Conservation (phyloP, 2,797 vertebrate species). For the Platyrinchus mystaceus region DNA sequence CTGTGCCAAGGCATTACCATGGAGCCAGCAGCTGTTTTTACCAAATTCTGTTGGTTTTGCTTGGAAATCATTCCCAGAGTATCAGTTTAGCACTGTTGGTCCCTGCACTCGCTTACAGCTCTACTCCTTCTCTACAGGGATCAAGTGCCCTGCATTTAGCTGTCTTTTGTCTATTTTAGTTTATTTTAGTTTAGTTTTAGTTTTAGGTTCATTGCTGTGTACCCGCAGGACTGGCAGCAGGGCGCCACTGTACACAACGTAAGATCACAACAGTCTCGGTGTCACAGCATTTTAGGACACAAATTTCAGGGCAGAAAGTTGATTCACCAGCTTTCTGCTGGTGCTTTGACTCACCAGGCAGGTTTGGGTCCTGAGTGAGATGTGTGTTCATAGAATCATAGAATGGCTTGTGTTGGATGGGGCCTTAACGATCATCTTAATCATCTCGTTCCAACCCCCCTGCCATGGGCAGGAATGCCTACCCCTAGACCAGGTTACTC, state of each 20-base stretch:
- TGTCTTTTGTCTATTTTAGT: neutral
- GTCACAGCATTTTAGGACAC: neutral
- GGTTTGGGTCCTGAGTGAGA: neutral
- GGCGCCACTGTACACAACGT: rapidly evolving
- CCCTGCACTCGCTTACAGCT: neutral
- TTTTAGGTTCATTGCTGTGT: neutral
- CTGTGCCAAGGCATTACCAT: neutral
- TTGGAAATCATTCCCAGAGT: neutral
- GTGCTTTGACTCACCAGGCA: neutral
- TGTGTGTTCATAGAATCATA: rapidly evolving
- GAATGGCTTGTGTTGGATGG: neutral
- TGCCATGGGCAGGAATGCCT: neutral
- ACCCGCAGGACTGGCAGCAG: neutral
- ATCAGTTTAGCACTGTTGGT: neutral
- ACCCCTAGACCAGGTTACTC: neutral
- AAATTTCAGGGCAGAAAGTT: neutral
- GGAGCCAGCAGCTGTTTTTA: neutral
- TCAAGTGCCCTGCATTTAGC: neutral
- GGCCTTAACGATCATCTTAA: neutral
- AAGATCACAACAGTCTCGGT: rapidly evolving
- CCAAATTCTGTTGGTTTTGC: neutral
- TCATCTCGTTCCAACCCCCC: neutral
- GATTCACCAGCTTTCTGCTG: neutral
- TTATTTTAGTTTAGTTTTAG: too few species aligned
- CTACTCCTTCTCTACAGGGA: neutral